phyloP scores from a whole-genome alignment of 2,113 vertebrate species.

The Aplodontia rufa region DNA sequence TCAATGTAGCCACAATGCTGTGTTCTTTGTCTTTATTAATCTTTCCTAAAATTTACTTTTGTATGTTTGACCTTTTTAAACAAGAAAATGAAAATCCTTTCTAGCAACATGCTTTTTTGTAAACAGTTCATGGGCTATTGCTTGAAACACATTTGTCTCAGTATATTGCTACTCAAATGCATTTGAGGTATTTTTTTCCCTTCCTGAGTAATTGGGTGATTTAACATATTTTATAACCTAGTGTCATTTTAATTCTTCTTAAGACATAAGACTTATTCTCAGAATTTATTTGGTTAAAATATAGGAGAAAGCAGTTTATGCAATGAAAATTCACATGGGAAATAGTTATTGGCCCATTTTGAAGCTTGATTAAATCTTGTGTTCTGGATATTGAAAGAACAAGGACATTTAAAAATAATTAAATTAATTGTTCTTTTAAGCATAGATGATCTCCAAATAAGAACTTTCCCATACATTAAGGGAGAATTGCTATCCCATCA shows the following conservation, averaged over 20 bases:
- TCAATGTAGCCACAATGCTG: not conserved
- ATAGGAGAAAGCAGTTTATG: not conserved
- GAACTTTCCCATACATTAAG: not conserved
- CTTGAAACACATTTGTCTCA: not conserved
- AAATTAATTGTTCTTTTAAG: conserved; percentile 24
- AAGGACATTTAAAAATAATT: not conserved
- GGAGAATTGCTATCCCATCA: not conserved
- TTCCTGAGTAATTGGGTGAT: not conserved
- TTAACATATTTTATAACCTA: not conserved
- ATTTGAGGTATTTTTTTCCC: not conserved
- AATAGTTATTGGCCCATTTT: not conserved
- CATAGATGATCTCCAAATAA: not conserved
- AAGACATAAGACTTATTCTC: not conserved
- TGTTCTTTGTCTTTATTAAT: conserved; percentile 11
- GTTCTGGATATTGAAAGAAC: not conserved
- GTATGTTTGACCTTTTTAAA: not conserved
- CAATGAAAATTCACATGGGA: not conserved
- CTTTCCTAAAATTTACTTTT: not conserved
- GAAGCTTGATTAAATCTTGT: not conserved
- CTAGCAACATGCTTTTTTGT: not conserved
- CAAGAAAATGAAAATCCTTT: not conserved
- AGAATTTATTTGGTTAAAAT: not conserved
- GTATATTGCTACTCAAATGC: not conserved
- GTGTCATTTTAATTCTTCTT: not conserved
- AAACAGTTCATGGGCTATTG: not conserved